Conservation (phyloP, 2,113 vertebrate genomes). For the Tangachromis dhanisi region DNA sequence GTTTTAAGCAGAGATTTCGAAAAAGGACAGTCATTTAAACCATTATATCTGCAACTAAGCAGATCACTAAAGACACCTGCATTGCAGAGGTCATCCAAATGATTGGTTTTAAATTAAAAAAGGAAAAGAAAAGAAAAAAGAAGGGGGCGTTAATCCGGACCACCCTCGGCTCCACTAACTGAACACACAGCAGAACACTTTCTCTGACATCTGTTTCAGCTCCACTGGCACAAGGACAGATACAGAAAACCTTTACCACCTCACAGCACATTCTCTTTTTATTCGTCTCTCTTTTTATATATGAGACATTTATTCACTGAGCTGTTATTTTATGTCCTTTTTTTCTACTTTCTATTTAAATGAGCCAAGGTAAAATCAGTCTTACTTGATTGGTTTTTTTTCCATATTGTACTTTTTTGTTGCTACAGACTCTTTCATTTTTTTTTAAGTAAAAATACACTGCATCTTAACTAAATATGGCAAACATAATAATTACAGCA, state of each 20-base stretch:
- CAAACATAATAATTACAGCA: neutral
- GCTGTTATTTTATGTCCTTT: neutral
- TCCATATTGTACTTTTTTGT: rapidly evolving
- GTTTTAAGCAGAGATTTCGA: neutral
- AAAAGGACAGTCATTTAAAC: neutral
- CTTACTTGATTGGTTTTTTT: neutral
- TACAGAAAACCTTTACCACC: neutral
- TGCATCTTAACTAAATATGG: neutral
- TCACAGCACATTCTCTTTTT: neutral
- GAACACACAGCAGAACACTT: neutral
- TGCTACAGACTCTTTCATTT: neutral
- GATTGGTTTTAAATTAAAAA: neutral
- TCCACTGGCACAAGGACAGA: neutral
- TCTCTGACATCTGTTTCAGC: neutral
- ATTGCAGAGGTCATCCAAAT: neutral
- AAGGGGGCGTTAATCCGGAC: neutral
- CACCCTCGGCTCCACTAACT: neutral
- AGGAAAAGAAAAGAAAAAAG: neutral
- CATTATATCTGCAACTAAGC: neutral
- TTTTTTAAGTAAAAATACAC: neutral
- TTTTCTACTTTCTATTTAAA: neutral
- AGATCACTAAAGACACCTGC: neutral
- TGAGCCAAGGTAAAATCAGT: neutral
- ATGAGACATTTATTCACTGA: neutral
- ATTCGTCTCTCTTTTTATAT: neutral